phyloP scores from a whole-genome alignment of 2,888 invertebrate genomes.

The Hololepta plana region DNA sequence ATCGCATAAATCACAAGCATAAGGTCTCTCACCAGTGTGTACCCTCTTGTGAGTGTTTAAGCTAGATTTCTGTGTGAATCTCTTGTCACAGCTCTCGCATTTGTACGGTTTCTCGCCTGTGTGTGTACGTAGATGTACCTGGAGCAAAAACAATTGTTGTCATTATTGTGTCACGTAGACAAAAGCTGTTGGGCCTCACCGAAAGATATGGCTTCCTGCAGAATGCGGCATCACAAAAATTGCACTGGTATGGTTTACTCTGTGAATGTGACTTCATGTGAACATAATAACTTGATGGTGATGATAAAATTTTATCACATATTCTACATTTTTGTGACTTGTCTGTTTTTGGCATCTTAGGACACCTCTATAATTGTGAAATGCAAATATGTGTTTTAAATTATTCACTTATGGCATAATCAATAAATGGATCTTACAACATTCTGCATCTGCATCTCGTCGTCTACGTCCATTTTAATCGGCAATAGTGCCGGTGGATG shows the following conservation, averaged over 20 bases:
- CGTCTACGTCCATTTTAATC: too few species aligned
- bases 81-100: slow-evolving; percentile 55
- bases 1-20: slow-evolving; percentile 61
- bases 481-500: too few species aligned
- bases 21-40: slow-evolving; percentile 64
- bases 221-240: slow-evolving; percentile 59
- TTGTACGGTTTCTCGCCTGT: slow-evolving; percentile 60
- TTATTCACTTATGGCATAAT: too few species aligned
- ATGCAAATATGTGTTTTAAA: too few species aligned
- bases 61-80: slow-evolving; percentile 67
- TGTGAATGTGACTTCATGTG: slow-evolving; percentile 70
- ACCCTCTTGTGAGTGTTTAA: slow-evolving; percentile 66
- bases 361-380: too few species aligned
- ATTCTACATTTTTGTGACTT: slow-evolving; percentile 63
- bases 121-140: slow-evolving; percentile 63
- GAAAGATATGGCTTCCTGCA: slow-evolving; percentile 66
- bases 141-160: slow-evolving; percentile 4
- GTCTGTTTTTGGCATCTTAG: too few species aligned
- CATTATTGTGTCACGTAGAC: neutral
- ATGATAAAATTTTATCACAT: slow-evolving; percentile 59
- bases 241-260: slow-evolving; percentile 64
- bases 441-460: too few species aligned
- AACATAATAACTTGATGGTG: slow-evolving; percentile 62
- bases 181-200: slow-evolving; percentile 13
- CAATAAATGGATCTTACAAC: too few species aligned